Base-by-base conservation (phyloP, 2,888 invertebrate genomes). In the Parascotia fuliginaria region DNA sequence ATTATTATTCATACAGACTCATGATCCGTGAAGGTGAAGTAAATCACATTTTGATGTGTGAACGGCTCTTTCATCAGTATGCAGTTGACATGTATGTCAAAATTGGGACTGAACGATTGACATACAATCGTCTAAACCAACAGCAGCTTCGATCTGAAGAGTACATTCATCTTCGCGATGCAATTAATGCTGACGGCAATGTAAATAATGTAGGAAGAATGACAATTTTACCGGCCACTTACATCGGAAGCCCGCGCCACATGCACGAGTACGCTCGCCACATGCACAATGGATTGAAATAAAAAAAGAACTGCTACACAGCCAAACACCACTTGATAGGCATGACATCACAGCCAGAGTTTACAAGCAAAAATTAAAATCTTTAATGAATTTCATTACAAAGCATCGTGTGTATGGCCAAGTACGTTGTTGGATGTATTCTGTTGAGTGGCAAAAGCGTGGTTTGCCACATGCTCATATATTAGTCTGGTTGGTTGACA, bases 61-160 rank as follows among this genome's bases (percentile, higher is more conserved):
- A 34, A 27, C 14, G 16, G 28, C 33, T 42, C 7, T 34, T 13
- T 11, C 34, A 34, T 27, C 42, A 42, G 27, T 42, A 14, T 7
- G 16, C 28, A 11, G 42, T 42, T n/a, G 42, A 42, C 27, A 34
- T 34, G 34, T 42, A 42, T 9, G 42, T n/a, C n/a, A 42, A 42
- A 15, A 34, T 42, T 2, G 42, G 28, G 15, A 28, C 22, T 4
- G 41, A 41, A 41, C 31, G 34, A 16, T n/a, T 34, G n/a, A 15
- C 14, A 33, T 33, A 24, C 24, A 6, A 83, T 12, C 45, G 72
- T 32, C 63, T 33, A 13, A 55, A 50, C 56, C 11, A 80, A 80
- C 48, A 72, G 73, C 51, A 75, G 79, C 44, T 65, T 65, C 57
- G 49, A n/a, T 19, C 46, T 12, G 42, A 49, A 40, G 46, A 52